phyloP scores from a whole-genome alignment of 1,140 invertebrate species.

The Saccostrea cuccullata region DNA sequence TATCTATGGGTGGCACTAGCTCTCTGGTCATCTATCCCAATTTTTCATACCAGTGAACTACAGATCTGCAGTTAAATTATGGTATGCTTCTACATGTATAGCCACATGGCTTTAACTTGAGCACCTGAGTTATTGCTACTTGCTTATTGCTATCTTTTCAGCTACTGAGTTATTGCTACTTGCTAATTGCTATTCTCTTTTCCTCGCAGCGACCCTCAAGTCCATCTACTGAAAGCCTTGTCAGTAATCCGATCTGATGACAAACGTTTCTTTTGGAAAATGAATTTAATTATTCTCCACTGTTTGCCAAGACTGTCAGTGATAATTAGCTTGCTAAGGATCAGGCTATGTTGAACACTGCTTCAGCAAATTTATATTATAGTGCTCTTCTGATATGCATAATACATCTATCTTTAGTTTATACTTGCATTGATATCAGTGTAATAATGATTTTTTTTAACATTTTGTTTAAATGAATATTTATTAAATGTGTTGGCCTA shows the following conservation, averaged over 20 bases:
- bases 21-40: too few species aligned
- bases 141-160: background rate
- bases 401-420: background rate
- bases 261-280: background rate
- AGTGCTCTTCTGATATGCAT: background rate
- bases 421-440: too few species aligned
- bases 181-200: slow-evolving; percentile 19
- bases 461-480: background rate
- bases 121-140: background rate
- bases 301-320: background rate
- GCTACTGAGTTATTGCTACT: background rate
- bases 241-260: slow-evolving; percentile 26
- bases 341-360: background rate
- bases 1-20: too few species aligned
- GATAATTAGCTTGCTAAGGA: background rate
- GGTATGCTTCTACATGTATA: too few species aligned
- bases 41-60: too few species aligned
- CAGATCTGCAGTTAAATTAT: too few species aligned
- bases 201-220: background rate
- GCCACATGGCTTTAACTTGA: too few species aligned
- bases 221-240: slow-evolving; percentile 20
- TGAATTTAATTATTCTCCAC: background rate
- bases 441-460: background rate
- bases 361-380: slow-evolving; percentile 2
- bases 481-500: background rate